Percentiles rank a stretch among this genome's conserved stretches.
phyloP scores from a whole-genome alignment of 2,797 vertebrate species.

The Antennarius maculatus region DNA sequence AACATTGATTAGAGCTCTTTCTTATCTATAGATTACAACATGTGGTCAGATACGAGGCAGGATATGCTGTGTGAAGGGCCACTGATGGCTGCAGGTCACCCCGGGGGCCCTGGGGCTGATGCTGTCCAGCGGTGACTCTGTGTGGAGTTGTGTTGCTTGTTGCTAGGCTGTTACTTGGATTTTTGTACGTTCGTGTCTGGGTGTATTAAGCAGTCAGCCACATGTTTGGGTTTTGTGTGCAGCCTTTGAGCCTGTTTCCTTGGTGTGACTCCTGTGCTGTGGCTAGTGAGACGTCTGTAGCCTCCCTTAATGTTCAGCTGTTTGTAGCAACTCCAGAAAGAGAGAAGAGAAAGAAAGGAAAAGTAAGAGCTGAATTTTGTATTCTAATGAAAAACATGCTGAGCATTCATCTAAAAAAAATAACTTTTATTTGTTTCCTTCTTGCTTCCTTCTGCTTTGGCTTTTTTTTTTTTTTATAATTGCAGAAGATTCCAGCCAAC shows the following conservation, averaged over 20 bases:
- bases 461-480: conserved; percentile 49
- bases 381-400: conserved; percentile 68
- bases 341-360: conserved; percentile 15
- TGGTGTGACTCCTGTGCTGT: conserved; percentile 68
- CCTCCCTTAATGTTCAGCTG: conserved; percentile 63
- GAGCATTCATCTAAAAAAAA: conserved; percentile 61
- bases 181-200: conserved; percentile 71
- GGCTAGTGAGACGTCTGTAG: conserved; percentile 57
- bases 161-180: conserved; percentile 71
- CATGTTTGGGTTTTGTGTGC: conserved; percentile 73
- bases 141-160: conserved; percentile 69
- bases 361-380: conserved; percentile 46
- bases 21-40: neutral
- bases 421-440: conserved; percentile 71
- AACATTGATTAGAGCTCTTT: neutral
- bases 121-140: conserved; percentile 73
- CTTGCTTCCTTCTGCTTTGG: conserved; percentile 51
- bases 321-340: conserved; percentile 44
- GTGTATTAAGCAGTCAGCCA: conserved; percentile 69
- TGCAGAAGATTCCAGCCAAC: conserved; percentile 60
- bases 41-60: neutral
- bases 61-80: neutral
- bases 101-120: conserved; percentile 53
- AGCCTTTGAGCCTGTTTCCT: conserved; percentile 64
- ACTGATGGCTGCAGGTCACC: conserved; percentile 41